Evolutionary conservation across 2,797 vertebrate genomes (phyloP).

Genomic region (Myotis planiceps): DNA sequence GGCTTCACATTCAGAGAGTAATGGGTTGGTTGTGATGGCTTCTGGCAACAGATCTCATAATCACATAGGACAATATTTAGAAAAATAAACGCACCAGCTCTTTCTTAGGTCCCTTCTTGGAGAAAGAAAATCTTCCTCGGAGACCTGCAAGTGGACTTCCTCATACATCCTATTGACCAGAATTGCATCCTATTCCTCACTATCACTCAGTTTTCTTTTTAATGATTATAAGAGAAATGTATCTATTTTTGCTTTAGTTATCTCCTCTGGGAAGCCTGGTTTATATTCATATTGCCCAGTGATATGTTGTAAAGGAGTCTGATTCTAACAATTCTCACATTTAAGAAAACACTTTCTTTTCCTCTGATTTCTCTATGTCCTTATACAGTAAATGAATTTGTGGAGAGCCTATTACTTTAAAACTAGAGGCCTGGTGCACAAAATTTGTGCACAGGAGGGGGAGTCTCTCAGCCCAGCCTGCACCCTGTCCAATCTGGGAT

Average conservation of each 20-base stretch:
- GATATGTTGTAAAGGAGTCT: background rate
- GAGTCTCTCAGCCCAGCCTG: too few species aligned
- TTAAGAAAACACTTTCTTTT: background rate
- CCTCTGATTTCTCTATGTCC: background rate
- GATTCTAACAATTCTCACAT: background rate
- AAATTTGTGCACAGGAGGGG: too few species aligned
- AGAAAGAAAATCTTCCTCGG: background rate
- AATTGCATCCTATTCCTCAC: background rate
- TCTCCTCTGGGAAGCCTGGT: background rate
- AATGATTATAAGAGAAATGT: background rate
- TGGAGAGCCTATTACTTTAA: background rate
- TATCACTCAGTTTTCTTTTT: background rate
- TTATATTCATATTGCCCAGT: fast-evolving
- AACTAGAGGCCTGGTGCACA: background rate
- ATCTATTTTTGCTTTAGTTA: background rate
- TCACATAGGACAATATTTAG: background rate
- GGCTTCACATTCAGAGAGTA: background rate
- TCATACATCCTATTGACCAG: background rate
- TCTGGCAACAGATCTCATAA: background rate
- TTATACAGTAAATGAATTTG: background rate
- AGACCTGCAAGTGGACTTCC: background rate
- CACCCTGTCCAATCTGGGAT: too few species aligned
- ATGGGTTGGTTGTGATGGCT: background rate
- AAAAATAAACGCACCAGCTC: background rate
- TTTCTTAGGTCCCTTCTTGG: background rate